Evolutionary conservation across 2,888 invertebrate genomes (phyloP).

Genomic region (Thalpophila matura): DNA sequence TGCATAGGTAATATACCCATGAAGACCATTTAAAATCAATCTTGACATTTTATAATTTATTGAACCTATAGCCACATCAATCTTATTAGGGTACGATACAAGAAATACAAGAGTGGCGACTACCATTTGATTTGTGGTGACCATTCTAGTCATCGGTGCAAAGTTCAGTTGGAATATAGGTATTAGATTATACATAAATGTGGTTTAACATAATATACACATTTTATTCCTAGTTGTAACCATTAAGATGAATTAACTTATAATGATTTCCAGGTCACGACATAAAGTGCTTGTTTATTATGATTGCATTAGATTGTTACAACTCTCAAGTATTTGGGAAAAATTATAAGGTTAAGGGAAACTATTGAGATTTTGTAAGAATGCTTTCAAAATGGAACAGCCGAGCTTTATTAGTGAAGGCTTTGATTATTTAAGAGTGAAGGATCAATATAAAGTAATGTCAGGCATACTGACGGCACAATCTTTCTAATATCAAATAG

Average conservation of each 20-base stretch:
- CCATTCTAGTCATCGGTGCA: slow-evolving; percentile 32
- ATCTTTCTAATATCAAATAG: too few species aligned
- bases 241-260: slow-evolving; percentile 35
- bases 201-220: slow-evolving; percentile 42
- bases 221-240: slow-evolving; percentile 38
- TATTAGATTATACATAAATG: slow-evolving; percentile 40
- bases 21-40: slow-evolving; percentile 26
- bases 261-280: slow-evolving; percentile 40
- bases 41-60: slow-evolving; percentile 13
- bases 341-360: neutral
- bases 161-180: slow-evolving; percentile 37
- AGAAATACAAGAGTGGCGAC: neutral
- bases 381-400: slow-evolving; percentile 26
- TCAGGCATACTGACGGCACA: too few species aligned
- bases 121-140: slow-evolving; percentile 1
- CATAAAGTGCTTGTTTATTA: slow-evolving; percentile 28
- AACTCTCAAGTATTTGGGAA: slow-evolving; percentile 16
- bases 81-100: neutral
- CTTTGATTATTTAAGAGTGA: too few species aligned
- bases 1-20: slow-evolving; percentile 6
- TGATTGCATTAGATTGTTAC: slow-evolving; percentile 19
- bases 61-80: neutral
- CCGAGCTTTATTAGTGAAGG: too few species aligned
- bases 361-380: neutral
- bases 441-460: too few species aligned